Evolutionary conservation across 2,797 vertebrate species (phyloP).

Genomic region (Fringilla coelebs): DNA sequence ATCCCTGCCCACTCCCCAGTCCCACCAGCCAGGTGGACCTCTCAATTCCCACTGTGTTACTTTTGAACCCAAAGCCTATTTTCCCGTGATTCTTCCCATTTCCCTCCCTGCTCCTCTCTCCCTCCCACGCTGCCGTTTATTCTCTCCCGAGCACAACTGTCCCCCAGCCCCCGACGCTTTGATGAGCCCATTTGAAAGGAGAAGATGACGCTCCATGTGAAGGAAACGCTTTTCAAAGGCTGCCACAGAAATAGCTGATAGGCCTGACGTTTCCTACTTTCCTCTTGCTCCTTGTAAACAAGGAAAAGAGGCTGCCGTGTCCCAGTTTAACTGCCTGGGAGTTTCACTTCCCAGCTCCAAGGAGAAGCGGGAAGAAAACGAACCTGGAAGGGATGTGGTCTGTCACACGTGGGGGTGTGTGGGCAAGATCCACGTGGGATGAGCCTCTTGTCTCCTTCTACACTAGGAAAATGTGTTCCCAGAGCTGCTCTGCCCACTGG

Average conservation of each 20-base stretch:
- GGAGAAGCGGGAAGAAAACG: background rate
- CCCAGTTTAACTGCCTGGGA: conserved; percentile 49
- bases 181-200: conserved; percentile 36
- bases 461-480: background rate
- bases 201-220: conserved; percentile 6
- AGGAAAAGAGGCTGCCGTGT: conserved; percentile 36
- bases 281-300: conserved; percentile 46
- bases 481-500: background rate
- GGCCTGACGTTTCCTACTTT: conserved; percentile 31
- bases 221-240: conserved; percentile 60
- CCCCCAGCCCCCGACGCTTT: conserved; percentile 18
- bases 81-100: background rate
- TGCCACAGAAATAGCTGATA: conserved; percentile 61
- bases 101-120: background rate
- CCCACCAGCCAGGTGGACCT: background rate
- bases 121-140: conserved; percentile 34
- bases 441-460: background rate
- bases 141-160: conserved; percentile 23
- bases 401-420: background rate
- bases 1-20: background rate
- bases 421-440: background rate
- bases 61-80: background rate
- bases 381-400: background rate
- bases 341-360: background rate
- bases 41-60: background rate